Evolutionary conservation across 64 coral and sea anemone species (phyloP), one percentile per base, ranked within the genome.

Genomic region (Stylophora pistillata): DNA sequence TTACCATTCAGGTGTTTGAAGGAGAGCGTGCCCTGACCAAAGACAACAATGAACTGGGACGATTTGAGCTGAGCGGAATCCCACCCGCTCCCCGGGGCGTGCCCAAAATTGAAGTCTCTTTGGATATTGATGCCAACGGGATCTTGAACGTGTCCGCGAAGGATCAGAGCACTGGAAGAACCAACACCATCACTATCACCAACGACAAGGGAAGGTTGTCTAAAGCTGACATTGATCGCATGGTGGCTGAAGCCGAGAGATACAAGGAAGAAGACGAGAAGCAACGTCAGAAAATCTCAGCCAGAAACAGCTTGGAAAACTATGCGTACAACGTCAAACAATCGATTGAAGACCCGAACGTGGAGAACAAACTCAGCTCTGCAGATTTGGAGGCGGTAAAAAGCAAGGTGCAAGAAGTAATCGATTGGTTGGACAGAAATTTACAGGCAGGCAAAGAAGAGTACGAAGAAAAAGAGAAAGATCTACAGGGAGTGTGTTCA

Each of bases 181-280:
- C 60, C 10, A 82, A 82, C 33, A 76, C 79, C 56, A 96, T 96
- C 30, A 96, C 90, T 56, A 92, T 96, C 63, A 96, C 86, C 59
- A 96, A 92, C 73, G 94, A 92, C 62, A 92, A 89, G 18, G 86
- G 90, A 56, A 80, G 94, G 10, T 54, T 96, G 74, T 89, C 89
- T 14, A 96, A 92, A 32, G 80, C 78, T 58, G 94, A 96, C 27
- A 96, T 92, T 29, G 81, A 96, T 1, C 85, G 94, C 13, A 96
- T 96, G 94, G 75, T 89, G 29, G 53, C 56, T 62, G 94, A 92
- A 2, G 94, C 94, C 31, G 86, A 92, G 63, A 89, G 89, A 55
- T 95, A 92, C 78, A 95, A 95, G 82, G 28, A 89, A 25, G 78
- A 92, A 77, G 94, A 95, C 56, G 85, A 88, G 16, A 85, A 65